These are phyloP conservation scores for Pseudochirops cupreus DNA, from an alignment of 2,797 vertebrate genomes.

Conservation along the genomic window DNA sequence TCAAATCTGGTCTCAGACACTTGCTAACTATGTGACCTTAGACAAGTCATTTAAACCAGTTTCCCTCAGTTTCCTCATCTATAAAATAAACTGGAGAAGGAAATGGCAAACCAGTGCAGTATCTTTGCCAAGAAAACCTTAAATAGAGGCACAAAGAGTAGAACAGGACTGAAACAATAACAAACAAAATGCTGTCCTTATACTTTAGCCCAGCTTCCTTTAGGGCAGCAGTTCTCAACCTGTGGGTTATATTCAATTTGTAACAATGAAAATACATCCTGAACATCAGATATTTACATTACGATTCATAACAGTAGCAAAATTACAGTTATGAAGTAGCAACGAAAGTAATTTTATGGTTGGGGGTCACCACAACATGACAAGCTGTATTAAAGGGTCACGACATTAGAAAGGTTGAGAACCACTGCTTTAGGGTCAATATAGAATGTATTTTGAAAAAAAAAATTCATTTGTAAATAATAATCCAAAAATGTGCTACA, in stretches of 20 bases:
- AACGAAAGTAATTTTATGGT: too few species aligned
- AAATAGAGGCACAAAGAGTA: neutral
- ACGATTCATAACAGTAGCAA: too few species aligned
- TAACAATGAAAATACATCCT: too few species aligned
- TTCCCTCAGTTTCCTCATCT: neutral
- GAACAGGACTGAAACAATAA: neutral
- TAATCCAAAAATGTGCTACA: neutral
- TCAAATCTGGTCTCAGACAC: neutral
- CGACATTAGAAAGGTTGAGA: too few species aligned
- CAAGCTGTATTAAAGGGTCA: too few species aligned
- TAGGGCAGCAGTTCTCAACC: too few species aligned
- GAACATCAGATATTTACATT: too few species aligned
- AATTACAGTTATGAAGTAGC: too few species aligned
- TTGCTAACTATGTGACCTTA: neutral
- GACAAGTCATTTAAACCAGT: neutral
- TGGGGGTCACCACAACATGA: too few species aligned
- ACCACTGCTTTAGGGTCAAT: neutral
- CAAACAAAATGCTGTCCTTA: neutral
- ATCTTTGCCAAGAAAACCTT: neutral
- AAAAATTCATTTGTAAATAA: neutral
- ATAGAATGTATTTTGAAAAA: too few species aligned
- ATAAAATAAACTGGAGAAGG: neutral
- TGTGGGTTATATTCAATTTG: too few species aligned
- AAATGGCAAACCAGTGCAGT: neutral
- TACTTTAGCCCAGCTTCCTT: neutral